These are phyloP conservation scores for Rhagophthalmus giganteus DNA, from an alignment of 2,888 invertebrate genomes.

Conservation along the genomic window DNA sequence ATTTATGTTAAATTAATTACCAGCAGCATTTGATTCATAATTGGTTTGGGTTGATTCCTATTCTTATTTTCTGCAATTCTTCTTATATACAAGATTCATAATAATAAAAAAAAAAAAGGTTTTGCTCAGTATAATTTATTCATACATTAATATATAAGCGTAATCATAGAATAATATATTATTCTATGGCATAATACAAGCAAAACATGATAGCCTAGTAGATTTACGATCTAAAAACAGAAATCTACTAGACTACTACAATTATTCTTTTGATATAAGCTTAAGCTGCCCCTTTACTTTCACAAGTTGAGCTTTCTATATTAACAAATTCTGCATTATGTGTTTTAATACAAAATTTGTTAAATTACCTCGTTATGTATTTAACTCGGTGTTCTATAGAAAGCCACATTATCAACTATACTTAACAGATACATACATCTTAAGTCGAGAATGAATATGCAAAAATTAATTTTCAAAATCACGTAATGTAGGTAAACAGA, in stretches of 20 bases:
- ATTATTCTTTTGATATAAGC: conserved; percentile 40
- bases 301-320: conserved; percentile 33
- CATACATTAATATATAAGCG: conserved; percentile 23
- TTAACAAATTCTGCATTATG: conserved; percentile 12
- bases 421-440: conserved; percentile 40
- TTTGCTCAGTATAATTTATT: conserved; percentile 27
- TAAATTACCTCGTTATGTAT: not conserved
- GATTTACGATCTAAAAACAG: conserved; percentile 17
- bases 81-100: no score
- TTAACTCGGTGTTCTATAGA: not conserved
- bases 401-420: conserved; percentile 23
- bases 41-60: no score
- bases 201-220: conserved; percentile 24
- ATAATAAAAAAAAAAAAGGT: no score
- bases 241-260: conserved; percentile 36
- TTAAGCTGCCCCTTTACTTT: conserved; percentile 55
- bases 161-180: conserved; percentile 21
- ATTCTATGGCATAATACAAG: conserved; percentile 22
- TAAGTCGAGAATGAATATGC: conserved; percentile 20
- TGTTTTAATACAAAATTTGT: conserved; percentile 1
- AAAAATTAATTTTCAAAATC: conserved; percentile 1
- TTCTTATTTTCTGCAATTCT: no score
- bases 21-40: no score
- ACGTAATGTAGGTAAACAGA: not conserved
- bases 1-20: no score